Evolutionary conservation across 2,888 invertebrate genomes (phyloP), one percentile per base, ranked within the genome.

Genomic region (Parascotia fuliginaria): DNA sequence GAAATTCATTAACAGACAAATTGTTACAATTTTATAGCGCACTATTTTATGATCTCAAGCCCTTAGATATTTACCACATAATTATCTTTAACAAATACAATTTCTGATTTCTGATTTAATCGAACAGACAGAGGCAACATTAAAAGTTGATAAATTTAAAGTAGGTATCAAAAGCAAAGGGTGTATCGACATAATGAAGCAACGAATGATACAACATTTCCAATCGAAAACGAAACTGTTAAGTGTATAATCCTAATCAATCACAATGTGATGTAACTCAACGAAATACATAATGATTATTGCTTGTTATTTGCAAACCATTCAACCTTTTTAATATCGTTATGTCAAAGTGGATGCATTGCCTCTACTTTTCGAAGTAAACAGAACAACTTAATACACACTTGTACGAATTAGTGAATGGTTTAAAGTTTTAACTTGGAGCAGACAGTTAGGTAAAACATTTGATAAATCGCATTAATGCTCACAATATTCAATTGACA

Each of bases 181-280:
- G 29, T 16, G 42, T 29, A 58, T 31, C 31, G 28, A 42, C 24
- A 39, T 16, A 28, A 49, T 54, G 62, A 60, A 16, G 60, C 56
- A 63, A 60, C 31, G 39, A 28, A 34, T 59, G 37, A 51, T 44
- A 55, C 40, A 28, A 43, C 43, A 41, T 42, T 46, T 44, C 44
- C 45, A 52, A 51, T 42, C 37, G 43, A 37, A 37, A 36, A 46
- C 37, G 22, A 34, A 47, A 34, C 14, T 22, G 19, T 22, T 47
- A 42, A 19, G 19, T 19, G n/a, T n/a, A n/a, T n/a, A 3, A 2
- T 24, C 9, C 16, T 24, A 28, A 55, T 44, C 41, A 62, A 39
- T 32, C 12, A 37, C 5, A 47, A 50, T 55, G 48, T 57, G 14
- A 48, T 52, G 44, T 33, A 47, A 56, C 22, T 1, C 7, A 28